Evolutionary conservation across 92 coral and sea anemone species (phyloP), one percentile per base, ranked within the genome.

Genomic region (Palythoa grandis): DNA sequence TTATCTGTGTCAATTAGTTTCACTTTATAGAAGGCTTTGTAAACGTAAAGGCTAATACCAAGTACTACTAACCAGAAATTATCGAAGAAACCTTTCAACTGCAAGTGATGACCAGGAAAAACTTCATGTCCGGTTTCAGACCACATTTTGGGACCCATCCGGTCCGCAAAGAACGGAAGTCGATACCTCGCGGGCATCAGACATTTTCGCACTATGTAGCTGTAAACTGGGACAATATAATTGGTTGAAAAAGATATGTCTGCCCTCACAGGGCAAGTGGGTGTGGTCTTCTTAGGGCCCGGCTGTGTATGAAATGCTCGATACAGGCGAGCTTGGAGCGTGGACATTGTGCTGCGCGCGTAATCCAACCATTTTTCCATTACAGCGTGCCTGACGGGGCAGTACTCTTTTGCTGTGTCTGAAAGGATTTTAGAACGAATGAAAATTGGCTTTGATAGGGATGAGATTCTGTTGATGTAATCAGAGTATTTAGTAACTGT

Each of bases 51-150:
- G 35, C 35, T 29, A 29, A 29, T 29, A 40, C 14, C 3, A 60
- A 38, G 13, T 11, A 37, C 5, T 39, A 80, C 85, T 66, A 5
- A 80, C 85, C 85, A 80, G 47, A 80, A 80, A 40, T 80, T 80
- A 80, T 80, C 85, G 39, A 40, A 80, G 60, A 43, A 80, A 29
- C 85, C 85, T 66, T 66, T 80, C 23, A 80, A 15, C 74, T 87
- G 89, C 43, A 82, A 56, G 23, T 87, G 89, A 63, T 87, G 89
- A 24, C 89, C 89, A 29, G 89, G 89, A 87, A 87, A 40, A 8
- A 74, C 76, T 52, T 87, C 89, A 40, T 87, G 89, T 7, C 78
- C 89, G 16, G 89, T 72, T 22, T 67, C 77, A 4, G 86, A 12
- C 89, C 89, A 87, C 14, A 87, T 13, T 48, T 87, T 82, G 19